A percentile compares a stretch with the other conserved stretches of the same genome.
These are phyloP conservation scores for Troilus luridus DNA, from an alignment of 2,888 invertebrate genomes.

Conservation along the genomic window DNA sequence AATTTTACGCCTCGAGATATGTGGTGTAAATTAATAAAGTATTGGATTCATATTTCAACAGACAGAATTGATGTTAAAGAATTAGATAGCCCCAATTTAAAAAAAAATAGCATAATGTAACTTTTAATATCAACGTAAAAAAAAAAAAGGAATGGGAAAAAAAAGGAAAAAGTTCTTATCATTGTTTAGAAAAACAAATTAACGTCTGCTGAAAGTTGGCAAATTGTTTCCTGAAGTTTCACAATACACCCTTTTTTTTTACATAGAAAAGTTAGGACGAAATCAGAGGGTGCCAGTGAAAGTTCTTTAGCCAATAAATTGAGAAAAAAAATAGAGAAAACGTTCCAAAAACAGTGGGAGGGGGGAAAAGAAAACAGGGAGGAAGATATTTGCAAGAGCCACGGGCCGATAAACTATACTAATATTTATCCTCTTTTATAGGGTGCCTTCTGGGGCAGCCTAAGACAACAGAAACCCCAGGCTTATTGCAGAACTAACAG, in stretches of 20 bases:
- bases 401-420: conserved; percentile 27
- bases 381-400: conserved; percentile 45
- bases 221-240: conserved; percentile 1
- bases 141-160: background rate
- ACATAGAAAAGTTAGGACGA: background rate
- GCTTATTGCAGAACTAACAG: conserved; percentile 38
- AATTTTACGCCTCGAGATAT: too few species aligned
- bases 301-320: conserved; percentile 6
- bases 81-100: too few species aligned
- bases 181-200: background rate
- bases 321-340: background rate
- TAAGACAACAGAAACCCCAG: conserved; percentile 42
- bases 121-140: background rate
- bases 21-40: too few species aligned
- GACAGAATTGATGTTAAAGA: too few species aligned
- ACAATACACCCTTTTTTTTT: conserved; percentile 16
- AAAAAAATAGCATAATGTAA: too few species aligned
- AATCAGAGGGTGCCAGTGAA: conserved; percentile 4
- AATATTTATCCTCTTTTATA: conserved; percentile 47
- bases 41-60: too few species aligned
- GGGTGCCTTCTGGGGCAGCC: conserved; percentile 39
- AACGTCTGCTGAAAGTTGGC: background rate
- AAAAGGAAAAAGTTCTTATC: background rate
- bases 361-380: conserved; percentile 18
- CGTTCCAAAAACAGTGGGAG: background rate